Evolutionary conservation across 2,797 vertebrate species (phyloP).

Genomic region (Rhinophrynus dorsalis): DNA sequence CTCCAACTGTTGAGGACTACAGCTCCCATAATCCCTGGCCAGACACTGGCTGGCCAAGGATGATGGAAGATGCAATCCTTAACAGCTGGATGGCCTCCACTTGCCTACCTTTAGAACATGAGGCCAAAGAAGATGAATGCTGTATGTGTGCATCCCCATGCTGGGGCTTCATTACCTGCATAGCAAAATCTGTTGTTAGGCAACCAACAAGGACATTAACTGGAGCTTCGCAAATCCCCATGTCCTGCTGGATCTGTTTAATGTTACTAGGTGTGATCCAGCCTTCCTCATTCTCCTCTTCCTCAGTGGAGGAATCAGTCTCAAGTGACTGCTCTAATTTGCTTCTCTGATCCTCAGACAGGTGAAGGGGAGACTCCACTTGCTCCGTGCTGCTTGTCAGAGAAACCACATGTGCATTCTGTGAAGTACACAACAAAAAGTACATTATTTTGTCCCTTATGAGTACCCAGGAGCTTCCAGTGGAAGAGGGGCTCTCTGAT

Average conservation of each 20-base stretch:
- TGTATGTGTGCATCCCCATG: too few relatives aligned
- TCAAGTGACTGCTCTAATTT: constrained; percentile 56
- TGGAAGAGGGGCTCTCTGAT: too few relatives aligned
- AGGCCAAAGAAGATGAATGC: too few relatives aligned
- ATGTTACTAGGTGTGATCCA: constrained; percentile 97
- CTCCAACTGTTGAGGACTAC: too few relatives aligned
- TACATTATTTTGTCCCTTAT: too few relatives aligned
- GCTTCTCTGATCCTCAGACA: constrained; percentile 30
- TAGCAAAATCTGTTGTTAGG: constrained; percentile 92
- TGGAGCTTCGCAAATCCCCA: constrained; percentile 62
- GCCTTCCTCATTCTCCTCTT: constrained; percentile 66
- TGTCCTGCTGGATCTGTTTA: constrained; percentile 77
- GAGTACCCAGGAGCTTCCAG: too few relatives aligned
- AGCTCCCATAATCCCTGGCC: too few relatives aligned
- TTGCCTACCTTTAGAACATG: too few relatives aligned
- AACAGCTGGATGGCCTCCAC: too few relatives aligned
- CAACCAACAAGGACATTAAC: constrained; percentile 80
- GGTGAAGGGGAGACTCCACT: neutral
- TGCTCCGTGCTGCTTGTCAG: neutral
- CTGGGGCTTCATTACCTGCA: constrained; percentile 80
- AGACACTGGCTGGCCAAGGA: too few relatives aligned
- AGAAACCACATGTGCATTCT: constrained; percentile 19
- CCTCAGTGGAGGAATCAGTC: constrained; percentile 36
- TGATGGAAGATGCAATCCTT: too few relatives aligned
- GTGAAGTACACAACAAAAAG: too few relatives aligned